These are phyloP conservation scores for Pangasianodon gigas DNA, from an alignment of 2,113 vertebrate species.

Conservation along the genomic window DNA sequence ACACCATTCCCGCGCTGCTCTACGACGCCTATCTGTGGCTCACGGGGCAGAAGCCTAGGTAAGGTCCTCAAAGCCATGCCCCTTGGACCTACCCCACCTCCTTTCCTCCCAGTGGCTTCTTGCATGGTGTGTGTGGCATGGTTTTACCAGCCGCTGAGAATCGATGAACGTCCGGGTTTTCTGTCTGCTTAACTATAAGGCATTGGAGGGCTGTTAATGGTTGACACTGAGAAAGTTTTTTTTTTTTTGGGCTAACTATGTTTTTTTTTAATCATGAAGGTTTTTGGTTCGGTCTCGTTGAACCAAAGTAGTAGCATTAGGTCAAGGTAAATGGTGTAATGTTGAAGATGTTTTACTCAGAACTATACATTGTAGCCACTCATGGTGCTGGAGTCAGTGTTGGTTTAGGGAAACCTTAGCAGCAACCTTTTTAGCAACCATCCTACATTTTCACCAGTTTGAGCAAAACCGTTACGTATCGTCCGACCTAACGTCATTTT, in stretches of 20 bases:
- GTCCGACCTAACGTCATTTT: background rate
- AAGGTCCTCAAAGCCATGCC: slow-evolving; percentile 74
- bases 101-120: slow-evolving; percentile 45
- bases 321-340: background rate
- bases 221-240: slow-evolving; percentile 14
- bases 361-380: background rate
- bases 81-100: slow-evolving; percentile 7
- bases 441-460: background rate
- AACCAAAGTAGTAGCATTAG: background rate
- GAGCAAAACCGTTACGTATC: background rate
- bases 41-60: slow-evolving; percentile 87
- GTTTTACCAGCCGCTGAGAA: slow-evolving; percentile 54
- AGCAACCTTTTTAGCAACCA: background rate
- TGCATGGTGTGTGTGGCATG: slow-evolving; percentile 61
- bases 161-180: slow-evolving; percentile 62
- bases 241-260: background rate
- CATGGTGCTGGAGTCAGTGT: background rate
- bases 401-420: background rate
- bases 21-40: slow-evolving; percentile 84
- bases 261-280: background rate
- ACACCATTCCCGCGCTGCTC: slow-evolving; percentile 81
- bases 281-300: background rate
- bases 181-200: slow-evolving; percentile 64
- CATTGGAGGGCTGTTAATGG: slow-evolving; percentile 62
- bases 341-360: background rate